Evolutionary conservation across 2,113 vertebrate species (phyloP).

Genomic region (Nipponia nippon): DNA sequence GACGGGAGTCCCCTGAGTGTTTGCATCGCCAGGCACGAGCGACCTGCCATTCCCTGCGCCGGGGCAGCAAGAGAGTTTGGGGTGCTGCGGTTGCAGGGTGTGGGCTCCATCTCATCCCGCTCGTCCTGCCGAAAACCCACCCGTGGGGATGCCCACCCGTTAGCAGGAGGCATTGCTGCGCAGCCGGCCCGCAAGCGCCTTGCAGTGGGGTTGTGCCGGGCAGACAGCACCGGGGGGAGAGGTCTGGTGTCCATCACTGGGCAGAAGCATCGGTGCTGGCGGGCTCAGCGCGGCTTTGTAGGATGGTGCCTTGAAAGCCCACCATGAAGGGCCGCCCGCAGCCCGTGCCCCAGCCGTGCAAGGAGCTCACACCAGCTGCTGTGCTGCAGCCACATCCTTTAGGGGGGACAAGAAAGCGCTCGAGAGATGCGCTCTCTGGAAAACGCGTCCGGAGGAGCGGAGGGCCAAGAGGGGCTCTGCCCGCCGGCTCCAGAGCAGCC

Average conservation of each 20-base stretch:
- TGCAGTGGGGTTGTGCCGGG: rapidly evolving
- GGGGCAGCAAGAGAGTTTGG: neutral
- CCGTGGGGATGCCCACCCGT: rapidly evolving
- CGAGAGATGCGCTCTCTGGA: neutral
- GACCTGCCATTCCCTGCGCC: rapidly evolving
- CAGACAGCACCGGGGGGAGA: neutral
- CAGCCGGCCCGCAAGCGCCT: rapidly evolving
- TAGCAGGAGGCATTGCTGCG: neutral
- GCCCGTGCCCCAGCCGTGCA: rapidly evolving
- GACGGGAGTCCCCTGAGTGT: neutral
- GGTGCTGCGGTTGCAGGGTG: neutral
- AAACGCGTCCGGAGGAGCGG: neutral
- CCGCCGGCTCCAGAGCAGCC: neutral
- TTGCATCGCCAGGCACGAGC: neutral
- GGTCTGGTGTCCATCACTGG: neutral
- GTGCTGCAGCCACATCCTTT: neutral
- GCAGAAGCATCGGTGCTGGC: rapidly evolving
- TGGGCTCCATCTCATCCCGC: neutral
- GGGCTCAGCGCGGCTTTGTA: rapidly evolving
- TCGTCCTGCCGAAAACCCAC: rapidly evolving
- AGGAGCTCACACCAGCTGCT: neutral
- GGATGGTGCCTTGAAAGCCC: neutral
- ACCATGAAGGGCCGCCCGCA: rapidly evolving
- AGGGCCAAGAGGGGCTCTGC: neutral
- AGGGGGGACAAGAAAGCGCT: neutral